Evolutionary conservation across 2,797 vertebrate genomes (phyloP).

Genomic region (Erpetoichthys calabaricus): DNA sequence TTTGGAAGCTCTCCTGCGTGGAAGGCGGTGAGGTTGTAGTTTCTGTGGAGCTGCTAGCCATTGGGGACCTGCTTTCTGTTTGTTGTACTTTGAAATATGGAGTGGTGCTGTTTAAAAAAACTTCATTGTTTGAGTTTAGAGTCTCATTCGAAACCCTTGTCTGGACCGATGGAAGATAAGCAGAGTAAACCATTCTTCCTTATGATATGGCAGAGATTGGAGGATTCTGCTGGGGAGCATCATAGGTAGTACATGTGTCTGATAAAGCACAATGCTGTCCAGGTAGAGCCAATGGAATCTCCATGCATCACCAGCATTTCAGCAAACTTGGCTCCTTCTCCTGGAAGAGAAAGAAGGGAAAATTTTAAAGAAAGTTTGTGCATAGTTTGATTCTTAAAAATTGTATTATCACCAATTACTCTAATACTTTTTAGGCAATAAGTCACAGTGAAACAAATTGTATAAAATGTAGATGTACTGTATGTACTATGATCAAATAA

Average conservation of each 20-base stretch:
- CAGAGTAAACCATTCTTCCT: slow-evolving; percentile 65
- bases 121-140: slow-evolving; percentile 53
- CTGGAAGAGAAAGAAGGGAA: too few relatives aligned
- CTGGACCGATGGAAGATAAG: slow-evolving; percentile 44
- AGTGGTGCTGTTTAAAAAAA: slow-evolving; percentile 51
- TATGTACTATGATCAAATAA: too few relatives aligned
- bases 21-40: slow-evolving; percentile 31
- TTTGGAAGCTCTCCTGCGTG: slow-evolving; percentile 37
- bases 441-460: too few relatives aligned
- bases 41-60: slow-evolving; percentile 19
- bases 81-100: slow-evolving; percentile 27
- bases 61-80: slow-evolving; percentile 27
- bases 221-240: slow-evolving; percentile 5
- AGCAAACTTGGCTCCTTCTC: slow-evolving; percentile 1
- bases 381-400: too few relatives aligned
- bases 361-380: too few relatives aligned
- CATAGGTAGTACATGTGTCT: slow-evolving; percentile 28
- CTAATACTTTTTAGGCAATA: too few relatives aligned
- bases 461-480: too few relatives aligned
- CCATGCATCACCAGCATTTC: slow-evolving; percentile 14
- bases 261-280: slow-evolving; percentile 13
- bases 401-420: too few relatives aligned
- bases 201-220: slow-evolving; percentile 10
- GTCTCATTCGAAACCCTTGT: slow-evolving; percentile 46
- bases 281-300: slow-evolving; percentile 1